Percentiles rank a stretch among this genome's conserved stretches.
phyloP scores from a whole-genome alignment of 1,140 invertebrate genomes.

The Metaphire vulgaris region DNA sequence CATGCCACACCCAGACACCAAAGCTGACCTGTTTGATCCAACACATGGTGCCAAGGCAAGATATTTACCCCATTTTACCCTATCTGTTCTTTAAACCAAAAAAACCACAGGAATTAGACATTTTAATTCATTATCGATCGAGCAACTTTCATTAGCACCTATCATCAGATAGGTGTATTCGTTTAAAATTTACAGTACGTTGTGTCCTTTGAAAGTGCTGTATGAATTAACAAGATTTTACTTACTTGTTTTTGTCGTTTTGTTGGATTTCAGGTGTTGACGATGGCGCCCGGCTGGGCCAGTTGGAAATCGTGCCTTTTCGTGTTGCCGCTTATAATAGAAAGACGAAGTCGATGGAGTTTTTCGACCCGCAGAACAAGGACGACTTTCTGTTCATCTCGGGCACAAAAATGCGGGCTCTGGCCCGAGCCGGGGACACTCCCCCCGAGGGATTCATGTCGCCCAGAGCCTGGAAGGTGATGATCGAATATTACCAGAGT shows the following conservation, averaged over 20 bases:
- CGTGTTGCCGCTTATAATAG: constrained; percentile 93
- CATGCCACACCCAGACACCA: constrained; percentile 81
- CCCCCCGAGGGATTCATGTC: constrained; percentile 98
- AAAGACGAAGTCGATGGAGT: constrained; percentile 76
- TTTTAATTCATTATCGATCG: no score
- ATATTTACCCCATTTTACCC: no score
- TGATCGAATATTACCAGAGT: constrained; percentile 28
- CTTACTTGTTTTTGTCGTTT: no score
- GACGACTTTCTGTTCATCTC: constrained; percentile 97
- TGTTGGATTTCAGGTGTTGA: constrained; percentile 65
- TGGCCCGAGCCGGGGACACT: constrained; percentile 72
- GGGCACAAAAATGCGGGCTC: constrained; percentile 86
- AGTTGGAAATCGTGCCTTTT: constrained; percentile 94
- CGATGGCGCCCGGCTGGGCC: constrained; percentile 79
- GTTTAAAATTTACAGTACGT: no score
- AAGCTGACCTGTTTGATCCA: constrained; percentile 85
- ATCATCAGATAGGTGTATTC: no score
- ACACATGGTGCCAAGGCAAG: constrained; percentile 85
- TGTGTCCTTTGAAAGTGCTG: no score
- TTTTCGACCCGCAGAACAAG: constrained; percentile 72
- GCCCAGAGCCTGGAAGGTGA: constrained; percentile 48
- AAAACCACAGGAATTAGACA: no score
- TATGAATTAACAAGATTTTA: no score
- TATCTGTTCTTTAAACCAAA: no score
- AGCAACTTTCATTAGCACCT: no score